Base-by-base conservation (phyloP, 2,888 invertebrate species). In the Coenonympha glycerion region DNA sequence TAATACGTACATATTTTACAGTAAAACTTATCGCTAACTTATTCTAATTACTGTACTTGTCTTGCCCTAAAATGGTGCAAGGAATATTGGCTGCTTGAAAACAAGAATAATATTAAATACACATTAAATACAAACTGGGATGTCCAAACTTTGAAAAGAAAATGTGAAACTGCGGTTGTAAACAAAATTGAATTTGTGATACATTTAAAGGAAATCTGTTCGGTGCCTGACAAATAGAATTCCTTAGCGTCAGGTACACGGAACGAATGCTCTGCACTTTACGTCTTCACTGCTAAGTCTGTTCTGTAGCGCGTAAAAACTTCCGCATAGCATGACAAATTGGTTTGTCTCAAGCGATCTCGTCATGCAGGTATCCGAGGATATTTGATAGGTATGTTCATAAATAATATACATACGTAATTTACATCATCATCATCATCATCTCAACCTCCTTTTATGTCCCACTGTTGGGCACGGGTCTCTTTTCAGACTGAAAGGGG, bases 181-280 rank as follows among this genome's bases (percentile, higher is more conserved):
- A 41, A 31, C 34, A 51, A 47, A 63, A 78, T 78, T 76, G 71
- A 66, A 68, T 74, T 71, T 31, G 30, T 31, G 30, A 6, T 31
- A 31, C 31, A 31, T 31, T 33, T 58, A 64, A 64, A 63, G 68
- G 65, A 65, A 71, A 73, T 66, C 49, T 72, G 73, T 76, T 69
- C 75, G 70, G 74, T 73, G 73, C 68, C 74, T 77, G 76, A 75
- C 75, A 79, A 69, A 73, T 77, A 64, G 59, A 72, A 76, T 76
- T 75, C 71, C 67, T 71, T 68, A 66, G 61, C 65, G 63, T 63
- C 59, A 63, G 61, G 61, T 49, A 63, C 66, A 47, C 30, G 45
- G 49, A 33, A 42, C 33, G 28, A 39, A 41, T 9, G 26, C 15
- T 30, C 13, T 36, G 30, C 42, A 26, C 45, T 33, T 21, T 21